Evolutionary conservation across 2,888 invertebrate genomes (phyloP).

Genomic region (Pachycephus smyrnensis): DNA sequence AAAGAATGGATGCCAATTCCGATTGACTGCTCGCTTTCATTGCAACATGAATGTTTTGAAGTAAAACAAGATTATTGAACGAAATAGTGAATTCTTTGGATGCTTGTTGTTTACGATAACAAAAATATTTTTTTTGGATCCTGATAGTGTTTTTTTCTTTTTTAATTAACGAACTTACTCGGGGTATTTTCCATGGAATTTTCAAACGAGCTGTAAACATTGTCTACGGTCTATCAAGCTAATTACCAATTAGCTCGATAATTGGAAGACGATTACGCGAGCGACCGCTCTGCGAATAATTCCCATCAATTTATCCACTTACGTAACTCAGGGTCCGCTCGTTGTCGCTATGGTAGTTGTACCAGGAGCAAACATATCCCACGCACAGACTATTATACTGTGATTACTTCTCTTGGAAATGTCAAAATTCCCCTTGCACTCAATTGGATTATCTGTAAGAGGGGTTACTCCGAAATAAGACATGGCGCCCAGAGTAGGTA

Average conservation of each 20-base stretch:
- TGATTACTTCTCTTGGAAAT: neutral
- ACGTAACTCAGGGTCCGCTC: neutral
- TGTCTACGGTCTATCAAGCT: neutral
- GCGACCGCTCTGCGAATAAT: neutral
- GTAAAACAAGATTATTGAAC: neutral
- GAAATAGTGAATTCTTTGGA: neutral
- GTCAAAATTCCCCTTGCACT: too few species aligned
- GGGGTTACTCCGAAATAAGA: neutral
- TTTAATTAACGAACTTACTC: neutral
- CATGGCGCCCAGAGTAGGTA: neutral
- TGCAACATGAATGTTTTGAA: neutral
- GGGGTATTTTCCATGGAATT: neutral
- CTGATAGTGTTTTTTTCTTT: neutral
- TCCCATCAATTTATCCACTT: neutral
- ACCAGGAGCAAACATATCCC: neutral
- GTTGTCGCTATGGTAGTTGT: neutral
- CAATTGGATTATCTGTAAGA: neutral
- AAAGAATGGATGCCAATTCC: neutral
- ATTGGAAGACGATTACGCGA: neutral
- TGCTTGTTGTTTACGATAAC: neutral
- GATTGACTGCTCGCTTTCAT: neutral
- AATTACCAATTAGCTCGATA: neutral
- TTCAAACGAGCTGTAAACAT: neutral
- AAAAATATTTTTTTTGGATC: neutral
- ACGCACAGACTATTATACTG: neutral